phyloP scores from a whole-genome alignment of 2,888 invertebrate genomes.

The Drosophila meridiana region DNA sequence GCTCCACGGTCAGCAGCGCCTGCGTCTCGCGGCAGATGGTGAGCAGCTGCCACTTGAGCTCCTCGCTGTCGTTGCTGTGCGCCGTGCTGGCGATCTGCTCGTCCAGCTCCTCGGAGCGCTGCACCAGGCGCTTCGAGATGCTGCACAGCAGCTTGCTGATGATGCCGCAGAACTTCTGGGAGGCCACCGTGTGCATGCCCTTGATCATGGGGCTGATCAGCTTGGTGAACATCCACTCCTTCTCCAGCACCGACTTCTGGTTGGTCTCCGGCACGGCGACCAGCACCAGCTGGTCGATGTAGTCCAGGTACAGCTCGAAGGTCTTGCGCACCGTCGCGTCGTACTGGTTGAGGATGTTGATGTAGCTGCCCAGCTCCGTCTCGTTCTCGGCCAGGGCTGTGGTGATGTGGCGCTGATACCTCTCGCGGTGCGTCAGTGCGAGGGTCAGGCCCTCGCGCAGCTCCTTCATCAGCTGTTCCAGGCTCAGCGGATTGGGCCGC shows the following conservation, averaged over 20 bases:
- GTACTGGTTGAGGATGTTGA: slow-evolving; percentile 89
- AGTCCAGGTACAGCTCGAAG: slow-evolving; percentile 93
- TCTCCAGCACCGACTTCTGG: slow-evolving; percentile 92
- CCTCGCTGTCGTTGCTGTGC: slow-evolving; percentile 77
- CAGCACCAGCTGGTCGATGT: slow-evolving; percentile 93
- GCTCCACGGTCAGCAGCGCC: slow-evolving; percentile 90
- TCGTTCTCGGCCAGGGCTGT: slow-evolving; percentile 87
- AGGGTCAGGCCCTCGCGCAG: slow-evolving; percentile 95
- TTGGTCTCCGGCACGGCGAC: slow-evolving; percentile 84
- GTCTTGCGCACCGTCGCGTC: slow-evolving; percentile 91
- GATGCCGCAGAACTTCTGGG: slow-evolving; percentile 90
- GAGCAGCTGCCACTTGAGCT: slow-evolving; percentile 83
- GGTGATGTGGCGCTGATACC: slow-evolving; percentile 89
- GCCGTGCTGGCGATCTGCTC: slow-evolving; percentile 81
- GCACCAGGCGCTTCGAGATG: slow-evolving; percentile 85
- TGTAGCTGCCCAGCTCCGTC: slow-evolving; percentile 86
- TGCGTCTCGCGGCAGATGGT: slow-evolving; percentile 92
- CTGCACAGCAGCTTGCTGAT: slow-evolving; percentile 85
- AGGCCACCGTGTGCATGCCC: slow-evolving; percentile 90
- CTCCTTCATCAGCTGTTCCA: slow-evolving; percentile 95
- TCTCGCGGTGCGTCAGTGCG: slow-evolving; percentile 92
- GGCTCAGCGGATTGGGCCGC: slow-evolving; percentile 93
- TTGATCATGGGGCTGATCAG: slow-evolving; percentile 91
- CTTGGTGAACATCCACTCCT: slow-evolving; percentile 95
- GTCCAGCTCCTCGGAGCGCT: slow-evolving; percentile 85